Evolutionary conservation across 1,140 invertebrate genomes (phyloP), one percentile per base, ranked within the genome.

Genomic region (Zelostemma sp.): DNA sequence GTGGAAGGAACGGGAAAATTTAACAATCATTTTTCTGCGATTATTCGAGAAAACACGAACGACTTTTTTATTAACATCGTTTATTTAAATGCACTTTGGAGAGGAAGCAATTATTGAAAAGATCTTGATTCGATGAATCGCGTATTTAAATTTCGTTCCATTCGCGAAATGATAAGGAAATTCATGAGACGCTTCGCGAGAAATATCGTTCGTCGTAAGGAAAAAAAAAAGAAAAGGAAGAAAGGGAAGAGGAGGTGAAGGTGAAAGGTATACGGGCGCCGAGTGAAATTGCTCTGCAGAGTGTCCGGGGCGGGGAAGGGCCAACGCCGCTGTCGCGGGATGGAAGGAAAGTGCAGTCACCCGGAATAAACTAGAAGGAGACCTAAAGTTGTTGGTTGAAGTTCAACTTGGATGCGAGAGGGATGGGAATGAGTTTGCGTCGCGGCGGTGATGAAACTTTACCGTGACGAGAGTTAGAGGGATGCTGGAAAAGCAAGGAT

Each of bases 331-430:
- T 74, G 76, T 74, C 60, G 74, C 74, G 79, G n/a, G n/a, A 82
- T 76, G 81, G 82, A 77, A 79, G 81, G 82, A 84, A 83, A 81
- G 78, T 83, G 83, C 84, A 86, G 82, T 86, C 82, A 83, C 73
- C 84, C 81, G 80, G 82, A 85, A 84, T 86, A 84, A 86, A 85
- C 82, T 82, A 84, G 83, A 75, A 81, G 80, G 79, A 83, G 79
- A 83, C 74, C 76, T 69, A 80, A 84, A 84, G 81, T 84, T 83
- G 80, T 83, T 79, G 82, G 80, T 83, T 79, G 78, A 83, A 84
- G 83, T 85, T 83, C 74, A 76, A 75, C 64, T 67, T 49, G 49
- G 56, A 28, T 45, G 58, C 62, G 67, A 57, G 19, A 66, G 78
- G 76, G 78, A 75, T 77, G 76, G 69, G 77, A 83, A 84, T 81